phyloP scores from a whole-genome alignment of 2,888 invertebrate genomes.

The Tridacna crocea region DNA sequence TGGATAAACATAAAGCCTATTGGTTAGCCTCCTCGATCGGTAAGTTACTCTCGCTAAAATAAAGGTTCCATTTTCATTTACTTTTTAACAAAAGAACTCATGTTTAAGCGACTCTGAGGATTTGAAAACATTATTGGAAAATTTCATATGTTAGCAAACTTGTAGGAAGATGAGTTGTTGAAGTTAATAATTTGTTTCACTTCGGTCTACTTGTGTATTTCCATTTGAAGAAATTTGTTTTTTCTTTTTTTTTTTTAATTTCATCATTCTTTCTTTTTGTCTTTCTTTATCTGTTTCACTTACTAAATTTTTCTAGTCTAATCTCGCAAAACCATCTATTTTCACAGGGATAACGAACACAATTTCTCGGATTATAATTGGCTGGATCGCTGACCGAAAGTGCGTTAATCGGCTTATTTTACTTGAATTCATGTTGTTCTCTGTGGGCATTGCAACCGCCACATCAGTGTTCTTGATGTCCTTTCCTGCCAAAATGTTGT shows the following conservation, averaged over 20 bases:
- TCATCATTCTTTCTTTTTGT: too few relatives aligned
- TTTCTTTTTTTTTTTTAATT: too few relatives aligned
- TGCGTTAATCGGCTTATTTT: slow-evolving; percentile 38
- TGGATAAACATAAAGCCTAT: slow-evolving; percentile 39
- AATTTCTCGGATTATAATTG: slow-evolving; percentile 39
- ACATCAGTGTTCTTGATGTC: slow-evolving; percentile 32
- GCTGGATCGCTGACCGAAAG: slow-evolving; percentile 42
- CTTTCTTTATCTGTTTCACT: too few relatives aligned
- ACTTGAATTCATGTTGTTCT: slow-evolving; percentile 9
- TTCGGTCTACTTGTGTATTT: too few relatives aligned
- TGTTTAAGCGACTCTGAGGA: background rate
- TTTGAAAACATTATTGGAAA: background rate
- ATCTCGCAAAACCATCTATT: background rate
- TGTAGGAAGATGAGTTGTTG: background rate
- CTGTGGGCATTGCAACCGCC: slow-evolving; percentile 31
- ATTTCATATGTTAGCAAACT: background rate
- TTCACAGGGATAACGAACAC: slow-evolving; percentile 51
- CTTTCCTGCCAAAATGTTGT: slow-evolving; percentile 33
- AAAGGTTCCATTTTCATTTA: background rate
- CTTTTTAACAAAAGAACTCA: background rate
- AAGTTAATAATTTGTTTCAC: too few relatives aligned
- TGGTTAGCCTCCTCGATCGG: slow-evolving; percentile 49
- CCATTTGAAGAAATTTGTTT: too few relatives aligned
- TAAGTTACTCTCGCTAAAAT: background rate
- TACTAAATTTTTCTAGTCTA: too few relatives aligned